Evolutionary conservation across 2,113 vertebrate species (phyloP), one percentile per base, ranked within the genome.

Genomic region (Halichoerus grypus): DNA sequence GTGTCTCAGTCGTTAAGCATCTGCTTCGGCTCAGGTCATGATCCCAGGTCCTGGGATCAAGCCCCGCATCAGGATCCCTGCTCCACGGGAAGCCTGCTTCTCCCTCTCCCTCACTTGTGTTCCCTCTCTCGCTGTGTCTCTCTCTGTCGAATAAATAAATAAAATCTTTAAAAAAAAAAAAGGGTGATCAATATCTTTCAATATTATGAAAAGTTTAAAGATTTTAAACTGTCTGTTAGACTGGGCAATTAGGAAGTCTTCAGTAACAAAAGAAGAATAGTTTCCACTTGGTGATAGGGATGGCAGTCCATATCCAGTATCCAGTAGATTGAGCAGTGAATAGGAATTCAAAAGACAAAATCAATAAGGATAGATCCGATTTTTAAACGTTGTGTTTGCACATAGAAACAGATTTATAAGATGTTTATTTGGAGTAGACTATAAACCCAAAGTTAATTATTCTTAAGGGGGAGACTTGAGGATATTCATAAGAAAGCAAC

Each of bases 191-290:
- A n/a, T 49, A 88, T 14, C 53, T 94, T 88, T 86, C 89, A 93
- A 53, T 88, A 90, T 46, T 31, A 74, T 18, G 22, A 79, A 86
- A 93, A 87, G 3, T 9, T 49, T 72, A 96, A 89, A 95, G 4
- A 49, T 90, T 85, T 63, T 61, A 53, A 93, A 93, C 11, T 82
- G 19, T 14, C 28, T 71, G 3, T 42, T 86, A 12, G 15, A 83
- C 65, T 79, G 76, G n/a, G 39, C 11, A 93, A 61, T 89, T 63
- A 72, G 53, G 18, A 94, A 82, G n/a, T 82, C 51, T 94, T 89
- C 9, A 71, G 31, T 63, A n/a, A 69, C 16, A 36, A 51, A 81
- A 59, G 16, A 77, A 74, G 24, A 95, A 92, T 53, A 53, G 46
- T 82, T 77, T 96, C 42, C 77, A 22, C 24, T 63, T 21, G 12